Conservation (phyloP, 2,888 invertebrate species). For the Anoplius nigerrimus region DNA sequence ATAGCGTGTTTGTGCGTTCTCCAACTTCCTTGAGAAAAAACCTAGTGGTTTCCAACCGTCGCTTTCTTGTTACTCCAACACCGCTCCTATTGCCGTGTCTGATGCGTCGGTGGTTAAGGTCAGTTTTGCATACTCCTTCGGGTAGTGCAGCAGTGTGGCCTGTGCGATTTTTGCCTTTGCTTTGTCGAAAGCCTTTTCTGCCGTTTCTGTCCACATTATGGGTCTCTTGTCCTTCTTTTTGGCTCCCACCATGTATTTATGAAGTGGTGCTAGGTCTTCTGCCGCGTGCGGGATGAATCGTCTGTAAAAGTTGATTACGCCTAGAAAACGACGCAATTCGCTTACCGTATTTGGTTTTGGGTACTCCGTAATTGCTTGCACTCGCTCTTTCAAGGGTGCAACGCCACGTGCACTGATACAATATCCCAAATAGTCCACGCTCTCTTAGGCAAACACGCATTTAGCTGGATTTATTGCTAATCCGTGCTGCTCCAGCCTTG, state of each 20-base stretch:
- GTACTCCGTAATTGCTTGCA: slow-evolving; percentile 33
- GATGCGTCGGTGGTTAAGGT: background rate
- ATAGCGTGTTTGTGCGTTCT: no score
- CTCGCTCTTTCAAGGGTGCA: slow-evolving; percentile 32
- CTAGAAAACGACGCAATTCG: slow-evolving; percentile 43
- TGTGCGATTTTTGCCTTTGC: background rate
- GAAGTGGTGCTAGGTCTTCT: slow-evolving; percentile 22
- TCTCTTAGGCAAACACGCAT: slow-evolving; percentile 31
- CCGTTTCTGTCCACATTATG: background rate
- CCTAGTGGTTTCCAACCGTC: background rate
- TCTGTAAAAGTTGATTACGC: slow-evolving; percentile 49
- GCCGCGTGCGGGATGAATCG: slow-evolving; percentile 39
- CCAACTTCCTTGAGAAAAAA: no score
- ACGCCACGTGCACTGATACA: slow-evolving; percentile 23
- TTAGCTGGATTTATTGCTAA: slow-evolving; percentile 53
- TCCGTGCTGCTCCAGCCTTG: slow-evolving; percentile 38
- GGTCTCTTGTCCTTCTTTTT: slow-evolving; percentile 11
- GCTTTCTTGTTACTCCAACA: slow-evolving; percentile 3
- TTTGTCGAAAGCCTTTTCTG: background rate
- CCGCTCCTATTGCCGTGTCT: background rate
- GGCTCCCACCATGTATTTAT: slow-evolving; percentile 6
- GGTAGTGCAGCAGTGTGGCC: background rate
- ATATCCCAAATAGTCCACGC: slow-evolving; percentile 32
- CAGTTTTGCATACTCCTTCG: background rate
- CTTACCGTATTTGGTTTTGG: slow-evolving; percentile 26